Evolutionary conservation across 2,888 invertebrate genomes (phyloP), one percentile per base, ranked within the genome.

Genomic region (Selenia dentaria): DNA sequence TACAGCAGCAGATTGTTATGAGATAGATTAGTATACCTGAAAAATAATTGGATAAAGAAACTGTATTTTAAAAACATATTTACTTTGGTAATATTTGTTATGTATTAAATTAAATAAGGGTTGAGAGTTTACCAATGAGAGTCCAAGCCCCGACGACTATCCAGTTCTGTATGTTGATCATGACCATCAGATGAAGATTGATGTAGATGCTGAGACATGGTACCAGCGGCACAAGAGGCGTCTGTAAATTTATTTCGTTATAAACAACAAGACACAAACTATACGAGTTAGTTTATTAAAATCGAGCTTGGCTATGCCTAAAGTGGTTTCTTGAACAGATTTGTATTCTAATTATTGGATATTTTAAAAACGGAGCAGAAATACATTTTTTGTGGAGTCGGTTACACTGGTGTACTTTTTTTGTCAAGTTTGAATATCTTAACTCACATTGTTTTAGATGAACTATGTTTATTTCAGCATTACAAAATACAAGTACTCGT

Each of bases 141-240:
- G 97, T 93, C 97, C 97, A 98, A 18, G 96, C 85, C 2, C 85
- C 87, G 70, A 97, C 96, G 57, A 96, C 84, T n/a, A 96, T 88
- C 97, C 98, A 98, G 0, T 97, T 97, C 54, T 92, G 89, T 0
- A 79, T 62, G 56, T 95, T 95, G 58, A 98, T 86, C 79, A 96
- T 93, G 42, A 96, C 84, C 96, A 98, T 97, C 12, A 98, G 86
- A 73, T 97, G 96, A 41, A 97, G 92, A 72, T 98, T 98, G 28
- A 95, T 91, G 59, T 96, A 92, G 53, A 97, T 94, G 69, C 97
- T 97, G 29, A 96, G 65, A 24, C 94, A 94, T 0, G 97, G 97
- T 37, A 97, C 76, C 45, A 96, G 83, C 1, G 98, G 98, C 0
- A 97, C 95, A 9, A 95, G 80, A 0, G 97, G 97, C 3, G 97